Evolutionary conservation across 2,888 invertebrate genomes (phyloP).

Genomic region (Tuta absoluta): DNA sequence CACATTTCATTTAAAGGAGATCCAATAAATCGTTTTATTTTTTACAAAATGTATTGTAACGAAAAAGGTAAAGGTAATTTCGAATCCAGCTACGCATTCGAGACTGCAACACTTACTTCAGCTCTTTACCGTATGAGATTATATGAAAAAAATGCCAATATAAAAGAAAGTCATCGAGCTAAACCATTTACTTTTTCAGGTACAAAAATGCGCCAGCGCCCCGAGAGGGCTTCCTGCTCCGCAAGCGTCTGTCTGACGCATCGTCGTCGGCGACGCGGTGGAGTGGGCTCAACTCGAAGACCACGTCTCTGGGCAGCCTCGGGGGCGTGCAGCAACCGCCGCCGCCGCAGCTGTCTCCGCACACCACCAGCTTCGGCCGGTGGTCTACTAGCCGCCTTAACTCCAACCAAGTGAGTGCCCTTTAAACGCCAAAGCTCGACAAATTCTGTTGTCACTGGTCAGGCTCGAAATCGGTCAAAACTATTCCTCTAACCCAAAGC

Average conservation of each 20-base stretch:
- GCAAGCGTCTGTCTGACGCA: slow-evolving; percentile 88
- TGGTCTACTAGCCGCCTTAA: slow-evolving; percentile 90
- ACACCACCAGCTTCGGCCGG: slow-evolving; percentile 81
- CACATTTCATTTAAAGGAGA: background rate
- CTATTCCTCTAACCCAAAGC: no score
- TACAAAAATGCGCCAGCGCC: slow-evolving; percentile 86
- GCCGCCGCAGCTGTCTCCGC: slow-evolving; percentile 73
- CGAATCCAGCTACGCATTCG: no score
- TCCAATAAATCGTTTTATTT: no score
- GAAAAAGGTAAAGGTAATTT: no score
- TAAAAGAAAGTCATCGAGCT: no score
- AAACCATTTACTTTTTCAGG: slow-evolving; percentile 48
- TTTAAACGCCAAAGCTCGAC: background rate
- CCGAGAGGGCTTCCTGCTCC: slow-evolving; percentile 89
- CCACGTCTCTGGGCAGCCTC: slow-evolving; percentile 91
- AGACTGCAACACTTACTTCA: no score
- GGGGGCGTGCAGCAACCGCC: slow-evolving; percentile 82
- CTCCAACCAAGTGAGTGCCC: slow-evolving; percentile 80
- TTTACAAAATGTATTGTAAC: no score
- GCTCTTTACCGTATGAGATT: no score
- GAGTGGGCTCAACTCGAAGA: slow-evolving; percentile 89
- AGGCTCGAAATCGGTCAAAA: no score
- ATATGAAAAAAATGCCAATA: no score
- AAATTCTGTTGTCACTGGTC: background rate
- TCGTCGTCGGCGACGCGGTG: slow-evolving; percentile 81